Conservation (phyloP, 2,797 vertebrate species). For the Lateolabrax maculatus region DNA sequence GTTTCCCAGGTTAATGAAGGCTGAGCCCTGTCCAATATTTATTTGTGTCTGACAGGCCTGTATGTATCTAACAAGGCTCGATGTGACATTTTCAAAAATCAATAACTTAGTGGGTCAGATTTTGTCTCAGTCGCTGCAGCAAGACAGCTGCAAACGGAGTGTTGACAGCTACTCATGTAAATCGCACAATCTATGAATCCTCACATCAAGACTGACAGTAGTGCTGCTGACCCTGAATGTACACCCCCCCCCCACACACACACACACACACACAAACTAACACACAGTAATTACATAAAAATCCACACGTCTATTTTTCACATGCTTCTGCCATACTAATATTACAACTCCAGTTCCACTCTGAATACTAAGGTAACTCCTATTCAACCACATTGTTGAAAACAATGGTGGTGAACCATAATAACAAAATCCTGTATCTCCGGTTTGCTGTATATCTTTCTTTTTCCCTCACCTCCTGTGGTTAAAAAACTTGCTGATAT, state of each 20-base stretch:
- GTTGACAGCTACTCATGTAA: constrained; percentile 57
- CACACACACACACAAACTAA: background rate
- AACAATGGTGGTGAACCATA: background rate
- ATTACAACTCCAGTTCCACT: background rate
- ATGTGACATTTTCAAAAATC: constrained; percentile 79
- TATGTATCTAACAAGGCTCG: constrained; percentile 58
- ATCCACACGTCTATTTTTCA: no score
- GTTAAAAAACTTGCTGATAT: background rate
- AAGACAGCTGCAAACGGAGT: constrained; percentile 35
- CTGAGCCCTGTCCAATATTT: constrained; percentile 63
- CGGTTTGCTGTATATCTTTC: background rate
- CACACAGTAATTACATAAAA: no score
- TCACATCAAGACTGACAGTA: background rate
- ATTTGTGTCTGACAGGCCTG: constrained; percentile 57
- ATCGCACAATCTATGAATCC: constrained; percentile 45
- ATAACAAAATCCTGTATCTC: constrained; percentile 19
- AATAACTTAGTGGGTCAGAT: constrained; percentile 60
- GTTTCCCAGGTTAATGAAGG: constrained; percentile 62
- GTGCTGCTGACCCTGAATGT: background rate
- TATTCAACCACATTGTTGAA: constrained; percentile 9
- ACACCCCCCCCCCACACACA: no score
- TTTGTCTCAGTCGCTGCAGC: constrained; percentile 39
- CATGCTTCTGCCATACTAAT: background rate
- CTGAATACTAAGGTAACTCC: constrained; percentile 17
- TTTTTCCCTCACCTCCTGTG: no score